Evolutionary conservation across 1,140 invertebrate species (phyloP).

Genomic region (Nymphalis io): DNA sequence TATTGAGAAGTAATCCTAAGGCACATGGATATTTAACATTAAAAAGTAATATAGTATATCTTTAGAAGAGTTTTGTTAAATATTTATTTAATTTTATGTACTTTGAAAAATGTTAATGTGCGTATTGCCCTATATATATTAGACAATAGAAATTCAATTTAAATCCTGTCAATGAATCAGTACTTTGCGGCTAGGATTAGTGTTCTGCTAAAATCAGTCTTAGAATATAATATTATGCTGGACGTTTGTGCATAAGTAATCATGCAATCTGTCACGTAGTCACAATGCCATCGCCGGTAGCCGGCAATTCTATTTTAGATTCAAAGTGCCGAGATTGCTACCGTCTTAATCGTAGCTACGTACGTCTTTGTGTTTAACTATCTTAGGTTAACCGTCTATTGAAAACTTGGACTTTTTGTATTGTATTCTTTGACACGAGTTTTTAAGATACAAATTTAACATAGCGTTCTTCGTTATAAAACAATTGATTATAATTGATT

Average conservation of each 20-base stretch:
- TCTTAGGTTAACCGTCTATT: neutral
- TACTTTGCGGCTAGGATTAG: neutral
- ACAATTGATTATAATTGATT: too few relatives aligned
- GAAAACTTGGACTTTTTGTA: too few relatives aligned
- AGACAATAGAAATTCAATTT: neutral
- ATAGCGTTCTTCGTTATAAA: too few relatives aligned
- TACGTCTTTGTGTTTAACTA: conserved; percentile 6
- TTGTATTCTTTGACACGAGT: too few relatives aligned
- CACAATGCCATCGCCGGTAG: conserved; percentile 5
- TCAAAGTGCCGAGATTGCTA: conserved; percentile 16
- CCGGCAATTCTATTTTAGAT: neutral
- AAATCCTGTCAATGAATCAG: neutral
- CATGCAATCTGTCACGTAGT: conserved; percentile 21
- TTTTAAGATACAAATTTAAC: too few relatives aligned
- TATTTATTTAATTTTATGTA: too few relatives aligned
- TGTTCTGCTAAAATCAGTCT: neutral
- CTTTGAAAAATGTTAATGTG: too few relatives aligned
- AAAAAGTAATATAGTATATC: too few relatives aligned
- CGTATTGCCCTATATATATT: too few relatives aligned
- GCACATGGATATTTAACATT: too few relatives aligned
- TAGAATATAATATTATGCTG: conserved; percentile 9
- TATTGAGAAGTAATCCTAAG: too few relatives aligned
- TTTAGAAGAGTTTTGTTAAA: too few relatives aligned
- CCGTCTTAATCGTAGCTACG: conserved; percentile 14
- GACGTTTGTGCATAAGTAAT: conserved; percentile 20